Evolutionary conservation across 2,888 invertebrate species (phyloP).

Genomic region (Plagodis dolabraria): DNA sequence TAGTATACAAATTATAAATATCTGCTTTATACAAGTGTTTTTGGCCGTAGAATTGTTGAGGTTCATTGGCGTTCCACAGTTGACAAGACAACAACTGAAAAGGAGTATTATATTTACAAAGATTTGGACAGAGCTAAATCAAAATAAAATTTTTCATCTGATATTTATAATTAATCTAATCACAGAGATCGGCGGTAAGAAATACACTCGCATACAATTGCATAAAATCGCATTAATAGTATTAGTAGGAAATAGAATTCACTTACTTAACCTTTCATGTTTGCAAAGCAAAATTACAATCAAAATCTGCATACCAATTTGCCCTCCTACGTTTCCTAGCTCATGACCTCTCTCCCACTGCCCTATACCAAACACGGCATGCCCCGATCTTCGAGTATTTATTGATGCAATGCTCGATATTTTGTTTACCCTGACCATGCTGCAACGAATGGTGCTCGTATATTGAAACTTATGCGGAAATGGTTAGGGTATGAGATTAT

Average conservation of each 20-base stretch:
- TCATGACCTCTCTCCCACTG: constrained; percentile 22
- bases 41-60: no score
- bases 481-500: constrained; percentile 30
- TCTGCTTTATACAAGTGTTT: no score
- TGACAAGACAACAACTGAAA: no score
- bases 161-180: no score
- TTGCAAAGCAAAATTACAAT: constrained; percentile 14
- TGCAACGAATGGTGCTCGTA: constrained; percentile 51
- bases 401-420: constrained; percentile 51
- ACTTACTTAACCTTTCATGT: constrained; percentile 4
- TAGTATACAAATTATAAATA: no score
- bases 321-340: constrained; percentile 19
- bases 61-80: no score
- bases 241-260: background rate
- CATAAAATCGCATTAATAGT: no score
- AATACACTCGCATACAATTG: no score
- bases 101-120: no score
- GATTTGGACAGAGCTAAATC: no score
- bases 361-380: constrained; percentile 52
- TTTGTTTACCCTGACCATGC: constrained; percentile 60
- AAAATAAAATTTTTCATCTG: no score
- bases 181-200: no score
- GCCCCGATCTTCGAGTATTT: constrained; percentile 52
- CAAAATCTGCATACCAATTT: constrained; percentile 26
- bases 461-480: constrained; percentile 44